Conservation (phyloP, 92 coral and sea anemone genomes). For the Isaurus tuberculatus region DNA sequence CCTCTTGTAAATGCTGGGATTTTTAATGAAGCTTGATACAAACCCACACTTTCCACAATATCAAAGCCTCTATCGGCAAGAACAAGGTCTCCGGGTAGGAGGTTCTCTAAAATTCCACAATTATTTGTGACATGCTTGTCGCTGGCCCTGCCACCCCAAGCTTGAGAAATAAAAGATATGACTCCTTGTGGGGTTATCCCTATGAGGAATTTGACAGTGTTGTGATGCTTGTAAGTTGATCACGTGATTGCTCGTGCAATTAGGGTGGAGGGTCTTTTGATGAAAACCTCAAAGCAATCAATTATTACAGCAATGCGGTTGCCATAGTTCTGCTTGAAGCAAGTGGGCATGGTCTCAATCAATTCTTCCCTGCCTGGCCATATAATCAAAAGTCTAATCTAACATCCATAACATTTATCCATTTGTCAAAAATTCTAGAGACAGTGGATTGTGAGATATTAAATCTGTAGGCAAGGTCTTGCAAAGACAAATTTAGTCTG, state of each 20-base stretch:
- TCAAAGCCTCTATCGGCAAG: slow-evolving; percentile 51
- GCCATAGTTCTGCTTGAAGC: slow-evolving; percentile 53
- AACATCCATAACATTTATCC: slow-evolving; percentile 47
- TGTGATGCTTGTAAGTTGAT: background rate
- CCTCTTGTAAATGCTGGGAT: slow-evolving; percentile 66
- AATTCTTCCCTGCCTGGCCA: slow-evolving; percentile 71
- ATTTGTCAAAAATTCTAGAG: slow-evolving; percentile 63
- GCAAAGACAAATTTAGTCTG: slow-evolving; percentile 54
- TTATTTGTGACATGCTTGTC: slow-evolving; percentile 59
- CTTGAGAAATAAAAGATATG: slow-evolving; percentile 31
- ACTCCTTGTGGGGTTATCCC: background rate
- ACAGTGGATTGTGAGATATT: slow-evolving; percentile 63
- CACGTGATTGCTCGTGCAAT: background rate
- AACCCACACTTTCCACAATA: slow-evolving; percentile 64
- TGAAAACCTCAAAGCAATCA: no score
- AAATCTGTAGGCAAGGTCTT: slow-evolving; percentile 61
- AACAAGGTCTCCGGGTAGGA: slow-evolving; percentile 53
- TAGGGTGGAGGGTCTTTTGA: background rate
- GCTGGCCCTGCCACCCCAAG: slow-evolving; percentile 60
- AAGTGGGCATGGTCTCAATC: slow-evolving; percentile 54
- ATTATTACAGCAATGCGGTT: slow-evolving; percentile 3
- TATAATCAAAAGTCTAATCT: slow-evolving; percentile 45
- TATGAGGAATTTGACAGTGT: no score
- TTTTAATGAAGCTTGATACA: slow-evolving; percentile 52
- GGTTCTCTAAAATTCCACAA: slow-evolving; percentile 53